Evolutionary conservation across 2,888 invertebrate species (phyloP).

Genomic region (Tricholauxania praeusta): DNA sequence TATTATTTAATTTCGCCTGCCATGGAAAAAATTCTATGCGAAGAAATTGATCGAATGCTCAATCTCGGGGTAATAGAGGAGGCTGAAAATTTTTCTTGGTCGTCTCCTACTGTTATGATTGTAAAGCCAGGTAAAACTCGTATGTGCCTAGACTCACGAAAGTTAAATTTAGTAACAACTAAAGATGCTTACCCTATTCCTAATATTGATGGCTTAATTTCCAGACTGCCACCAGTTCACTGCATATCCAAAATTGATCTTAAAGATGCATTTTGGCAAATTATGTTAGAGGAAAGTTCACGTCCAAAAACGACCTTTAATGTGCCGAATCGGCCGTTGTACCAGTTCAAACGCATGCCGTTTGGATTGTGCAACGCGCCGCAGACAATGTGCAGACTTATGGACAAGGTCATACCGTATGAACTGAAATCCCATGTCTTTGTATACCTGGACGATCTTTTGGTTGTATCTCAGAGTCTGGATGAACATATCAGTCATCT

Average conservation of each 20-base stretch:
- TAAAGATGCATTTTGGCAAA: constrained; percentile 33
- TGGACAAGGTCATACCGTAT: not conserved
- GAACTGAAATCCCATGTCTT: not conserved
- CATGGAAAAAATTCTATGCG: too few relatives aligned
- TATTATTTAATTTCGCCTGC: too few relatives aligned
- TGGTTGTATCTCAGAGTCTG: not conserved
- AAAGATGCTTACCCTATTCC: constrained; percentile 28
- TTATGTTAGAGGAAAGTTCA: not conserved
- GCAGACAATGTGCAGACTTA: not conserved
- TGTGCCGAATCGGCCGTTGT: constrained; percentile 12
- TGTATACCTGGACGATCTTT: constrained; percentile 11
- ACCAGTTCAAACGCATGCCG: constrained; percentile 18
- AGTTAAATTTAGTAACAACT: constrained; percentile 12
- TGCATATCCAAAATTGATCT: constrained; percentile 24
- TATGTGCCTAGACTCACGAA: constrained; percentile 10
- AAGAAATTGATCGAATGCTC: not conserved
- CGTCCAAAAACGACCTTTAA: constrained; percentile 10
- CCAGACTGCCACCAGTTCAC: constrained; percentile 11
- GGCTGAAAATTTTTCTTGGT: not conserved
- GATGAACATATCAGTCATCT: constrained; percentile 19
- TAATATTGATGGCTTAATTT: constrained; percentile 27
- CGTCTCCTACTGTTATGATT: too few relatives aligned
- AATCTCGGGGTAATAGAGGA: constrained; percentile 3
- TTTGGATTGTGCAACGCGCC: constrained; percentile 20
- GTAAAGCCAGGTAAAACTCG: not conserved